Evolutionary conservation across 2,888 invertebrate species (phyloP).

Genomic region (Beris chalybata): DNA sequence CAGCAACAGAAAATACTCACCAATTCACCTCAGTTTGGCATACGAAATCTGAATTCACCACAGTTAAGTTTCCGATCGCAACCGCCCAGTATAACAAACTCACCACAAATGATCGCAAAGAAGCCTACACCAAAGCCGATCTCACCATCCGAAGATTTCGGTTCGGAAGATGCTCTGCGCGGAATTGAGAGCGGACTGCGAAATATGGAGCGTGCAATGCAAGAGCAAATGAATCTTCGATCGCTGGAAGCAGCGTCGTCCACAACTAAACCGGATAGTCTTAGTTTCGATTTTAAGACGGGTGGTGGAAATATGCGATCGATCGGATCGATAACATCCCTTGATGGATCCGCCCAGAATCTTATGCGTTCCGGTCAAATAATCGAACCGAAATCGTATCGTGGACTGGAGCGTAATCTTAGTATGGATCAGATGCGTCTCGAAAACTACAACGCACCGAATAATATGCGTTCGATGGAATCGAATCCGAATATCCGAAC

Average conservation of each 20-base stretch:
- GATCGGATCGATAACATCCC: conserved; percentile 41
- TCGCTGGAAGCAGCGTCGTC: conserved; percentile 50
- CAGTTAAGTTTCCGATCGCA: conserved; percentile 40
- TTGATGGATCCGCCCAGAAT: conserved; percentile 39
- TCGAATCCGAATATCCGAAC: conserved; percentile 41
- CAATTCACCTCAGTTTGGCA: conserved; percentile 36
- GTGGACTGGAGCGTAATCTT: conserved; percentile 49
- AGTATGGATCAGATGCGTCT: conserved; percentile 47
- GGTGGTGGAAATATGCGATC: conserved; percentile 41
- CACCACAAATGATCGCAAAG: conserved; percentile 35
- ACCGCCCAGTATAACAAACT: conserved; percentile 39
- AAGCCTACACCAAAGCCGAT: conserved; percentile 34
- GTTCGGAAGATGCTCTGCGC: conserved; percentile 55
- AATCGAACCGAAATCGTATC: conserved; percentile 30
- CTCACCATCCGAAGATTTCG: conserved; percentile 55
- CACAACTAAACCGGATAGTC: conserved; percentile 35
- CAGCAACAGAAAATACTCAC: conserved; percentile 37
- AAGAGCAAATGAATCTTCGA: conserved; percentile 56
- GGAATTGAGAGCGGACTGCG: conserved; percentile 56
- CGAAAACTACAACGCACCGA: conserved; percentile 37
- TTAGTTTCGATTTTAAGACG: conserved; percentile 38
- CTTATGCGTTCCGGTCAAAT: conserved; percentile 39
- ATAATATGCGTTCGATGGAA: conserved; percentile 40
- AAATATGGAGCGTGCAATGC: conserved; percentile 57
- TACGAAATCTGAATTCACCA: conserved; percentile 40